Evolutionary conservation across 2,888 invertebrate genomes (phyloP).

Genomic region (Eustalomyia histrio): DNA sequence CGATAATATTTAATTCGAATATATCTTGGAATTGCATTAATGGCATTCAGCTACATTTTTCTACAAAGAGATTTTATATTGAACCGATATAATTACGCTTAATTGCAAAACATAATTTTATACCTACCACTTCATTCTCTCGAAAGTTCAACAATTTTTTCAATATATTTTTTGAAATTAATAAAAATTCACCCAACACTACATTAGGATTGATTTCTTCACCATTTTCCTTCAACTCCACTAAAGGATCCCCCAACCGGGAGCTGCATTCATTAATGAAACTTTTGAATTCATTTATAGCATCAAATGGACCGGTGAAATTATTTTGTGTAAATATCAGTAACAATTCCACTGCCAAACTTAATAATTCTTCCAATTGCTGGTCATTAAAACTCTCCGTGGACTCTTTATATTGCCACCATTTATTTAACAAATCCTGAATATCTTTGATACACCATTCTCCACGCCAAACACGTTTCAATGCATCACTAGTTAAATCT

Average conservation of each 20-base stretch:
- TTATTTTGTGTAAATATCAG: conserved; percentile 89
- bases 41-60: no score
- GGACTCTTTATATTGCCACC: conserved; percentile 57
- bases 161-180: conserved; percentile 79
- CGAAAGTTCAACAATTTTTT: conserved; percentile 72
- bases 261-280: conserved; percentile 47
- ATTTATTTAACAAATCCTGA: conserved; percentile 66
- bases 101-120: no score
- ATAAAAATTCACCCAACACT: conserved; percentile 80
- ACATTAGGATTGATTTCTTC: conserved; percentile 86
- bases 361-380: conserved; percentile 55
- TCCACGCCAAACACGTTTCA: conserved; percentile 71
- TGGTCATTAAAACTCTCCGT: background rate
- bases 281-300: conserved; percentile 58
- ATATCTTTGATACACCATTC: conserved; percentile 71
- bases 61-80: no score
- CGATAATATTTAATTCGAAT: no score
- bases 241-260: conserved; percentile 63
- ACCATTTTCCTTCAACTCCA: conserved; percentile 79
- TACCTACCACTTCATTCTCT: conserved; percentile 72
- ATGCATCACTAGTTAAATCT: conserved; percentile 70
- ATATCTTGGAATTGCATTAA: no score
- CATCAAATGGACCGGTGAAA: conserved; percentile 86
- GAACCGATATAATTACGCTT: no score
- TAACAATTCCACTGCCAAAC: conserved; percentile 83